Conservation (phyloP, 2,797 vertebrate genomes). For the Microchirus variegatus region DNA sequence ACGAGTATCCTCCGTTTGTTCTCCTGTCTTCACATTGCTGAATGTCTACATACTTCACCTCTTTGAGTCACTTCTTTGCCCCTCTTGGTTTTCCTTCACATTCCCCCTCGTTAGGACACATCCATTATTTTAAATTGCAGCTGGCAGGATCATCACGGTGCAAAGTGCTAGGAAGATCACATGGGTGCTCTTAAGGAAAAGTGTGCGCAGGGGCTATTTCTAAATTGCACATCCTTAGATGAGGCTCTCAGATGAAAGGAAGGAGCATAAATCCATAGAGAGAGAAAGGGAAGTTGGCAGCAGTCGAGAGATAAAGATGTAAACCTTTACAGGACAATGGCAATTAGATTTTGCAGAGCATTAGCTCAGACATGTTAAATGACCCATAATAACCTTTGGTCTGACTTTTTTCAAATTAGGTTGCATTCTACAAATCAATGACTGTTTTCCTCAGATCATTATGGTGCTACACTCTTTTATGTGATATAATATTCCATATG, state of each 20-base stretch:
- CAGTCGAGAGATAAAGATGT: constrained; percentile 24
- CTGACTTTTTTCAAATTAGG: constrained; percentile 6
- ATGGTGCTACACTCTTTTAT: constrained; percentile 2
- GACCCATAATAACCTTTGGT: constrained; percentile 23
- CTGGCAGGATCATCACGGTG: constrained; percentile 41
- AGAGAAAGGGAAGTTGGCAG: constrained; percentile 26
- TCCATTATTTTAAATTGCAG: constrained; percentile 38
- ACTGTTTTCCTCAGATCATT: constrained; percentile 7
- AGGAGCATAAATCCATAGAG: constrained; percentile 40
- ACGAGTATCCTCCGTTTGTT: background rate
- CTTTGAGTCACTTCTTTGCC: constrained; percentile 10
- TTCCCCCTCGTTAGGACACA: constrained; percentile 46
- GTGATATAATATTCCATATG: constrained; percentile 33
- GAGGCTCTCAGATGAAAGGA: constrained; percentile 51
- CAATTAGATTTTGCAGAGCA: constrained; percentile 46
- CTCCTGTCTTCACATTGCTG: background rate
- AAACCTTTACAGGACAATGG: constrained; percentile 42
- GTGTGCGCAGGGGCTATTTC: constrained; percentile 52
- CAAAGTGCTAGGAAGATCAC: constrained; percentile 52
- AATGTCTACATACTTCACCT: background rate
- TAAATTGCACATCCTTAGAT: constrained; percentile 43
- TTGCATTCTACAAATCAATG: background rate
- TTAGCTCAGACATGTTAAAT: constrained; percentile 45
- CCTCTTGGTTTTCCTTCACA: constrained; percentile 11
- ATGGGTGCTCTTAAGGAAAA: constrained; percentile 48